A percentile compares a stretch with the other conserved stretches of the same genome.
These are phyloP conservation scores for Botia kubotai DNA, from an alignment of 2,797 vertebrate genomes.

Conservation along the genomic window DNA sequence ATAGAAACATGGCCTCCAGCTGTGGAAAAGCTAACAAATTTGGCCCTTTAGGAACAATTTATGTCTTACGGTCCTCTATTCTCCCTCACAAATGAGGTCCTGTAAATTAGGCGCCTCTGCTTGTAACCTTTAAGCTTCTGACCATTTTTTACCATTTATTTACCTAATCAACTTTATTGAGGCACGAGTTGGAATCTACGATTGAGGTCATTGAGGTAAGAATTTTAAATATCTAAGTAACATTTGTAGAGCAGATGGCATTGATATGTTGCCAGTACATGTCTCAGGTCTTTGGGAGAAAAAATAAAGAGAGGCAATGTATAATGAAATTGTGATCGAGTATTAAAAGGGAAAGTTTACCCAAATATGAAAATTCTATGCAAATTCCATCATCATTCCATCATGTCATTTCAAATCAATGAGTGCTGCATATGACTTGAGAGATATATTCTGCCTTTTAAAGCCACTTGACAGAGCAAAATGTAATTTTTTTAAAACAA, in stretches of 20 bases:
- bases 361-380: no score
- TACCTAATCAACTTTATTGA: conserved; percentile 9
- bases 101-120: conserved; percentile 48
- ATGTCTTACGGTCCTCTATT: conserved; percentile 35
- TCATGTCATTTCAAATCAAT: no score
- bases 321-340: background rate
- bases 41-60: conserved; percentile 47
- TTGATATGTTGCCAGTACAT: background rate
- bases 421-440: no score
- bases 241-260: conserved; percentile 3
- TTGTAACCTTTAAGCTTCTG: conserved; percentile 36
- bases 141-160: conserved; percentile 29
- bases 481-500: no score
- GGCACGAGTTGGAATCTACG: background rate
- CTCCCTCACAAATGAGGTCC: conserved; percentile 2
- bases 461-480: no score
- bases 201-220: conserved; percentile 4
- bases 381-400: no score
- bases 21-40: conserved; percentile 54
- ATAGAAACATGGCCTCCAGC: conserved; percentile 51
- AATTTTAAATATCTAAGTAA: conserved; percentile 22
- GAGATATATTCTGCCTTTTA: no score
- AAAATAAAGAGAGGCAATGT: background rate
- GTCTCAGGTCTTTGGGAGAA: background rate
- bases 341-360: background rate